Conservation (phyloP, 2,113 vertebrate species). For the Gallinago undulata region DNA sequence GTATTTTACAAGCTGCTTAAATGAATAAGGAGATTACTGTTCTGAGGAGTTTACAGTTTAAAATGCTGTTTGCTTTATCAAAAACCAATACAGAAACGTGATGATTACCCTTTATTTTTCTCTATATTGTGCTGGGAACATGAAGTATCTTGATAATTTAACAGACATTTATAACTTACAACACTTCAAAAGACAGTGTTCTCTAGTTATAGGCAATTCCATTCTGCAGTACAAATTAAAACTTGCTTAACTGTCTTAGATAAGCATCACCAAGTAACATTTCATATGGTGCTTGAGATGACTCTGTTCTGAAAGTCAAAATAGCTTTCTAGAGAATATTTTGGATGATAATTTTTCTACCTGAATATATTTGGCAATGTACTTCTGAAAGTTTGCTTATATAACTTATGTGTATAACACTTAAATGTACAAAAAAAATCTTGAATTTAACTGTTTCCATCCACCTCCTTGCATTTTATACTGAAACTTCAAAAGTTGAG, state of each 20-base stretch:
- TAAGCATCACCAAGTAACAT: slow-evolving; percentile 51
- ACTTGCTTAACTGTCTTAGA: slow-evolving; percentile 31
- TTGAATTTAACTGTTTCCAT: background rate
- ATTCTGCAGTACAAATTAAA: slow-evolving; percentile 52
- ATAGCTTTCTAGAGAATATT: slow-evolving; percentile 43
- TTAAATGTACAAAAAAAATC: background rate
- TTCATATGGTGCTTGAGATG: slow-evolving; percentile 34
- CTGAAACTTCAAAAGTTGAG: background rate
- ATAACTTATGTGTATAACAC: background rate
- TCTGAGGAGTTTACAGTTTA: background rate
- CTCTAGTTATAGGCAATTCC: slow-evolving; percentile 31
- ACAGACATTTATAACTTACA: slow-evolving; percentile 21
- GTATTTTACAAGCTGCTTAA: background rate
- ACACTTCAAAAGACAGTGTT: slow-evolving; percentile 37
- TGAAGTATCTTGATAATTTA: slow-evolving; percentile 46
- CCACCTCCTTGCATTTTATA: background rate
- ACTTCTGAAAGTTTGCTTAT: slow-evolving; percentile 17
- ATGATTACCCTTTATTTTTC: slow-evolving; percentile 10
- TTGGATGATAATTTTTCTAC: slow-evolving; percentile 35
- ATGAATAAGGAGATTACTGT: background rate
- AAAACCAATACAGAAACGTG: slow-evolving; percentile 35
- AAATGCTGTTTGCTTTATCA: slow-evolving; percentile 38
- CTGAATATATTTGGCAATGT: slow-evolving; percentile 38
- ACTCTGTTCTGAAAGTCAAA: slow-evolving; percentile 62
- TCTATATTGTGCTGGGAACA: background rate